Evolutionary conservation across 2,113 vertebrate species (phyloP).

Genomic region (Nerophis lumbriciformis): DNA sequence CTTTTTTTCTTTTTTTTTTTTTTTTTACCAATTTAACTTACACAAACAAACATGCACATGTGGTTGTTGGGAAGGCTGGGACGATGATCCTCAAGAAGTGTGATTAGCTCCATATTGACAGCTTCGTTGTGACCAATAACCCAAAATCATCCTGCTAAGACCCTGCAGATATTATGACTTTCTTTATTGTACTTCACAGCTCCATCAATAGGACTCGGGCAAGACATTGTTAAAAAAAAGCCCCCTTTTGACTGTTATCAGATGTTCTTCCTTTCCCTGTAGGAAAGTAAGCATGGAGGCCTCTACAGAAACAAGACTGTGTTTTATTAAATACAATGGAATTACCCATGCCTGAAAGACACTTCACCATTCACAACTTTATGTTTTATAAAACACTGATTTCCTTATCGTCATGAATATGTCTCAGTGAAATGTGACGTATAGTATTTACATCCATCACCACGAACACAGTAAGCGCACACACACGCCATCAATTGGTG

Average conservation of each 20-base stretch:
- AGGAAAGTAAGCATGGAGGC: slow-evolving; percentile 18
- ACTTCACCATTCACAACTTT: slow-evolving; percentile 13
- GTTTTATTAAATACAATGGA: slow-evolving; percentile 34
- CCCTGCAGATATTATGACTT: slow-evolving; percentile 34
- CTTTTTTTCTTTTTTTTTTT: slow-evolving; percentile 30
- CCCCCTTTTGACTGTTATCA: slow-evolving; percentile 43
- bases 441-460: too few species aligned
- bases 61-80: slow-evolving; percentile 43
- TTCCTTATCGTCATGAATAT: too few species aligned
- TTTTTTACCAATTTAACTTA: slow-evolving; percentile 50
- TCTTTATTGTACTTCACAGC: slow-evolving; percentile 24
- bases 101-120: slow-evolving; percentile 42
- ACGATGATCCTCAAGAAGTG: slow-evolving; percentile 48
- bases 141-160: slow-evolving; percentile 42
- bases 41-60: slow-evolving; percentile 37
- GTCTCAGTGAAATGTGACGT: too few species aligned
- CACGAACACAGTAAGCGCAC: too few species aligned
- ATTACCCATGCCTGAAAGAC: not conserved
- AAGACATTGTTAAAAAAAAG: slow-evolving; percentile 13
- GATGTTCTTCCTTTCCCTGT: slow-evolving; percentile 42
- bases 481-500: too few species aligned
- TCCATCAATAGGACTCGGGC: slow-evolving; percentile 23
- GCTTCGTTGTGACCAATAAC: slow-evolving; percentile 55
- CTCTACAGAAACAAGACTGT: slow-evolving; percentile 9
- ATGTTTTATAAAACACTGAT: slow-evolving; percentile 1